Conservation (phyloP, 2,113 vertebrate genomes). For the Oryzias celebensis region DNA sequence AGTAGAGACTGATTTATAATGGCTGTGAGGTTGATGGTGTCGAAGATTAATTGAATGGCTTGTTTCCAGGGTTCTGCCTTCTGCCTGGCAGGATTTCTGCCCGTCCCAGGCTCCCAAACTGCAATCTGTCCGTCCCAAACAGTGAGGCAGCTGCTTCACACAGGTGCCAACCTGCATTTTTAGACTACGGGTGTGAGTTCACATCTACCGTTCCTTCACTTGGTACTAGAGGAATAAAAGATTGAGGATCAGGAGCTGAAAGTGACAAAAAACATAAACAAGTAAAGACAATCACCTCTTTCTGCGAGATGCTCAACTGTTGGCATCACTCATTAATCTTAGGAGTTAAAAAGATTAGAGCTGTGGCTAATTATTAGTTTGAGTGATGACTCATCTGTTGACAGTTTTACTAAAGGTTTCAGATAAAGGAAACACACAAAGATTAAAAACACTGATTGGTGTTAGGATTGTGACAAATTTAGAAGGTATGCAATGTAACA, state of each 20-base stretch:
- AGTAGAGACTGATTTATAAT: constrained; percentile 23
- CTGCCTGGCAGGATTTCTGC: constrained; percentile 22
- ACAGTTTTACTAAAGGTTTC: too few relatives aligned
- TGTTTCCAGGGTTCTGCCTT: constrained; percentile 44
- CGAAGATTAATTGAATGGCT: constrained; percentile 60
- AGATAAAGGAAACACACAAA: too few relatives aligned
- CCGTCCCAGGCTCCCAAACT: constrained; percentile 41
- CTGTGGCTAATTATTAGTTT: neutral
- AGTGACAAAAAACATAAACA: neutral
- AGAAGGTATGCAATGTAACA: too few relatives aligned
- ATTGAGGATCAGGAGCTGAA: constrained; percentile 24
- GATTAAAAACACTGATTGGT: too few relatives aligned
- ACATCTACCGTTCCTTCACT: constrained; percentile 58
- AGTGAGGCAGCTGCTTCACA: constrained; percentile 47
- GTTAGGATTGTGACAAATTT: too few relatives aligned
- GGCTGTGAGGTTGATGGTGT: constrained; percentile 36
- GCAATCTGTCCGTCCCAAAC: constrained; percentile 58
- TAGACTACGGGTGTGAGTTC: constrained; percentile 64
- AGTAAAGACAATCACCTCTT: neutral
- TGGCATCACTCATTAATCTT: neutral
- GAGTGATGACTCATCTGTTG: too few relatives aligned
- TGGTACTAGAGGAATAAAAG: constrained; percentile 31
- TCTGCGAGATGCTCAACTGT: neutral
- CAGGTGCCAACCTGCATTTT: constrained; percentile 61
- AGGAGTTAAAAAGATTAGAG: neutral